Percentiles rank a stretch among this genome's conserved stretches.
phyloP scores from a whole-genome alignment of 2,113 vertebrate genomes.

The Thermophis baileyi region DNA sequence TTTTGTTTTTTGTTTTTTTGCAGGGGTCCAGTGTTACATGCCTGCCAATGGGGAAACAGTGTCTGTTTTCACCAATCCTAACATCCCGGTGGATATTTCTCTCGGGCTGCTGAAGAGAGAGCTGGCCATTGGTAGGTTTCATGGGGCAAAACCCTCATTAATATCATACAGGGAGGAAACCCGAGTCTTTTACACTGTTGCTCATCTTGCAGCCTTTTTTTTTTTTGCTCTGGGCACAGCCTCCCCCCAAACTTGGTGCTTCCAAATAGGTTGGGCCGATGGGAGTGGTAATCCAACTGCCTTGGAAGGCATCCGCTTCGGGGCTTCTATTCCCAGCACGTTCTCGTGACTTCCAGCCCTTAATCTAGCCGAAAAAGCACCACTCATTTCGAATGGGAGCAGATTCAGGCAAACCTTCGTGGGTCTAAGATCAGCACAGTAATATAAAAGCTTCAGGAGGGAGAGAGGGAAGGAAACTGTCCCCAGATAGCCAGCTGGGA shows the following conservation, averaged over 20 bases:
- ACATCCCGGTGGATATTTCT: constrained; percentile 92
- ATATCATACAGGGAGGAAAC: rapidly evolving
- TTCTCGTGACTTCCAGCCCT: no score
- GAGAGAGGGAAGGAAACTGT: no score
- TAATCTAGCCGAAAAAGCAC: no score
- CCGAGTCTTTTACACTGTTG: rapidly evolving
- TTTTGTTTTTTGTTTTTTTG: rapidly evolving
- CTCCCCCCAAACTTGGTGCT: not conserved
- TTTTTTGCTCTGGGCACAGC: no score
- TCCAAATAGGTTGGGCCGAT: not conserved
- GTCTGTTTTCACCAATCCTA: constrained; percentile 84
- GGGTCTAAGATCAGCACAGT: no score
- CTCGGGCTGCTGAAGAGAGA: constrained; percentile 91
- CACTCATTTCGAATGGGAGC: no score
- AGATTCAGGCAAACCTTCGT: no score
- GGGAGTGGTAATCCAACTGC: not conserved
- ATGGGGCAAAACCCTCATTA: rapidly evolving
- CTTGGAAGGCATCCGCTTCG: not conserved
- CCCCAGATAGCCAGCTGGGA: no score
- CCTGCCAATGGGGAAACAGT: constrained; percentile 91
- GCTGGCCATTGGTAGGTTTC: constrained; percentile 77
- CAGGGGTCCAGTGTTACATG: constrained; percentile 91
- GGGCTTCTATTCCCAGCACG: no score
- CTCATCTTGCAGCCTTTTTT: not conserved
- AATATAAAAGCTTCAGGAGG: no score